A percentile compares a stretch with the other conserved stretches of the same genome.
phyloP scores from a whole-genome alignment of 2,888 invertebrate species.

The Drosophila koepferae region DNA sequence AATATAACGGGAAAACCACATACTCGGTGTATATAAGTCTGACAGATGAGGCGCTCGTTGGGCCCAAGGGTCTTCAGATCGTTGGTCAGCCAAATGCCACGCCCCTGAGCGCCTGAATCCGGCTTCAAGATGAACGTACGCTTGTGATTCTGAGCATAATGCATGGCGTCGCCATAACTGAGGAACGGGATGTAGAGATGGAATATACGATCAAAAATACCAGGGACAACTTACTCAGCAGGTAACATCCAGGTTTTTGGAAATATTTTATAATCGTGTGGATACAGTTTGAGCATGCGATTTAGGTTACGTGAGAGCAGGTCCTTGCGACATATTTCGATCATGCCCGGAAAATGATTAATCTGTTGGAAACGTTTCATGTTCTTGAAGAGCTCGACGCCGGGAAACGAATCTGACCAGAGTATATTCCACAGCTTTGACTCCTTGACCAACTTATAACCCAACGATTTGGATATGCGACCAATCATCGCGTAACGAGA shows the following conservation, averaged over 20 bases:
- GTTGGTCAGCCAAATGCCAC: conserved; percentile 94
- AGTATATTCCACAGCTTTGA: conserved; percentile 95
- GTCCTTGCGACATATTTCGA: conserved; percentile 95
- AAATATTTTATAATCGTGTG: conserved; percentile 95
- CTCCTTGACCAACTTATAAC: conserved; percentile 88
- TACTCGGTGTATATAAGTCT: conserved; percentile 88
- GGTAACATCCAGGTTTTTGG: conserved; percentile 98
- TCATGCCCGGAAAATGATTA: conserved; percentile 97
- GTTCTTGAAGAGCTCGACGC: conserved; percentile 94
- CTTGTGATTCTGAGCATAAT: conserved; percentile 86
- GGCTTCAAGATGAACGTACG: conserved; percentile 95
- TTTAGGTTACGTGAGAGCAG: conserved; percentile 94
- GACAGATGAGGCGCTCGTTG: conserved; percentile 94
- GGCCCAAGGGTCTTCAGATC: conserved; percentile 91
- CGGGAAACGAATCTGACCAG: conserved; percentile 95
- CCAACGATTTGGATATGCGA: conserved; percentile 81
- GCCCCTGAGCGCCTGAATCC: conserved; percentile 95
- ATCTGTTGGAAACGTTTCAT: conserved; percentile 97
- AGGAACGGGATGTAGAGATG: neutral
- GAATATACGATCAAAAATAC: neutral
- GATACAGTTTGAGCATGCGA: conserved; percentile 94
- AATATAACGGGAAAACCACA: neutral
- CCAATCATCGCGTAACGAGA: conserved; percentile 82
- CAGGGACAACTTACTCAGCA: conserved; percentile 89
- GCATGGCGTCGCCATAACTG: conserved; percentile 90